These are phyloP conservation scores for Coenonympha glycerion DNA, from an alignment of 2,888 invertebrate species.

Conservation along the genomic window DNA sequence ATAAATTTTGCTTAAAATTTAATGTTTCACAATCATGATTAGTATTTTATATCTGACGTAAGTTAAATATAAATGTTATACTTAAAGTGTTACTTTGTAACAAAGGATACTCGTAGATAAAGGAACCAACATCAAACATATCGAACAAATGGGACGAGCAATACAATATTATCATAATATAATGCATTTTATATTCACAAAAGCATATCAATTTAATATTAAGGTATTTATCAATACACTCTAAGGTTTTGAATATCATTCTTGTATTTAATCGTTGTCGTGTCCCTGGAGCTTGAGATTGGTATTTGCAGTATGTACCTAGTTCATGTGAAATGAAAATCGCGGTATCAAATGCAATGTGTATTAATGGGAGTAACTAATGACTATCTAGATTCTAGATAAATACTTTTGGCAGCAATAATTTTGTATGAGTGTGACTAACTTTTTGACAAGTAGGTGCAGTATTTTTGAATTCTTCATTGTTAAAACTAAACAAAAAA, in stretches of 20 bases:
- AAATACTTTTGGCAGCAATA: constrained; percentile 25
- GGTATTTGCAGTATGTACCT: constrained; percentile 13
- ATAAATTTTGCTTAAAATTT: constrained; percentile 7
- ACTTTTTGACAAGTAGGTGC: constrained; percentile 27
- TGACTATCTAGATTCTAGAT: no score
- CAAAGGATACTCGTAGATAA: constrained; percentile 19
- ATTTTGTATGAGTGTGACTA: constrained; percentile 20
- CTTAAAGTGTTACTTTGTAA: neutral
- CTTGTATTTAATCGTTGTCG: constrained; percentile 26
- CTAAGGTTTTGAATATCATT: constrained; percentile 5
- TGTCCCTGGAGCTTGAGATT: constrained; percentile 20
- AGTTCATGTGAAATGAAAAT: constrained; percentile 27
- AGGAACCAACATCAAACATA: constrained; percentile 59
- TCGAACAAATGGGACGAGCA: constrained; percentile 40
- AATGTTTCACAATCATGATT: constrained; percentile 16
- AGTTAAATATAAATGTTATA: constrained; percentile 44
- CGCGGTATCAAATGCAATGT: constrained; percentile 10
- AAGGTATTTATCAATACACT: constrained; percentile 36
- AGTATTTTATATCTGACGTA: constrained; percentile 50
- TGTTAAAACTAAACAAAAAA: constrained; percentile 14
- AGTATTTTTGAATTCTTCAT: neutral
- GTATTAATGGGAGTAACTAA: constrained; percentile 8
- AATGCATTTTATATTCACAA: constrained; percentile 36
- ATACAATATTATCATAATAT: constrained; percentile 7
- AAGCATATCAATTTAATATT: constrained; percentile 61